phyloP scores from a whole-genome alignment of 2,113 vertebrate species.

The Phrynocephalus versicolor region DNA sequence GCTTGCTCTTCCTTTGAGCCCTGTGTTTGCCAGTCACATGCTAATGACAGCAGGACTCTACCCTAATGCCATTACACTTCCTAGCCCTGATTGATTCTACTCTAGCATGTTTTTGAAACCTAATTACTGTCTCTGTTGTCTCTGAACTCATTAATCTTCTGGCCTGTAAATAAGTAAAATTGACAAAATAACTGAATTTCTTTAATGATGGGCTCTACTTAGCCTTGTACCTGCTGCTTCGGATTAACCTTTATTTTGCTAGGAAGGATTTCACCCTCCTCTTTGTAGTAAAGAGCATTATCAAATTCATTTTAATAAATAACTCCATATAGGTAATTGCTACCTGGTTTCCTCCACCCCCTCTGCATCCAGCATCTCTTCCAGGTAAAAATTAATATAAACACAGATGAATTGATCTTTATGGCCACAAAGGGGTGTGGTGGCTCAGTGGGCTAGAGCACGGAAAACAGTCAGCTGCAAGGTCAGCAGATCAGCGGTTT shows the following conservation, averaged over 20 bases:
- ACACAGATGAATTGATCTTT: background rate
- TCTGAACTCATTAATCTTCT: constrained; percentile 93
- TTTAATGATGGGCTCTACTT: constrained; percentile 92
- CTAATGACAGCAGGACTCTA: constrained; percentile 84
- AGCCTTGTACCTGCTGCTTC: constrained; percentile 89
- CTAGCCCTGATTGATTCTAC: constrained; percentile 95
- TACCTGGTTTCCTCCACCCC: constrained; percentile 13
- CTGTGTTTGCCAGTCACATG: constrained; percentile 78
- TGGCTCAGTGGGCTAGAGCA: too few relatives aligned
- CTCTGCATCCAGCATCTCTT: background rate
- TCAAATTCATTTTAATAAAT: constrained; percentile 73
- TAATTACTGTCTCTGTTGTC: constrained; percentile 93
- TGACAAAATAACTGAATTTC: constrained; percentile 98
- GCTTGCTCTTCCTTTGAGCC: constrained; percentile 71
- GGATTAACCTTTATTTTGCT: constrained; percentile 89
- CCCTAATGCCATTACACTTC: constrained; percentile 83
- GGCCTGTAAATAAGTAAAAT: constrained; percentile 97
- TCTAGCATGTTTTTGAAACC: constrained; percentile 95
- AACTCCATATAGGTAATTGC: constrained; percentile 48
- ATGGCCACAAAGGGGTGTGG: too few relatives aligned
- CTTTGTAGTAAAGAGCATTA: constrained; percentile 82
- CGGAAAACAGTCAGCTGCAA: too few relatives aligned
- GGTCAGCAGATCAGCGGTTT: too few relatives aligned
- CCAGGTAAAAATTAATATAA: background rate
- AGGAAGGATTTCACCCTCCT: constrained; percentile 76